Base-by-base conservation (phyloP, 1,140 invertebrate genomes). In the Cecropterus lyciades region DNA sequence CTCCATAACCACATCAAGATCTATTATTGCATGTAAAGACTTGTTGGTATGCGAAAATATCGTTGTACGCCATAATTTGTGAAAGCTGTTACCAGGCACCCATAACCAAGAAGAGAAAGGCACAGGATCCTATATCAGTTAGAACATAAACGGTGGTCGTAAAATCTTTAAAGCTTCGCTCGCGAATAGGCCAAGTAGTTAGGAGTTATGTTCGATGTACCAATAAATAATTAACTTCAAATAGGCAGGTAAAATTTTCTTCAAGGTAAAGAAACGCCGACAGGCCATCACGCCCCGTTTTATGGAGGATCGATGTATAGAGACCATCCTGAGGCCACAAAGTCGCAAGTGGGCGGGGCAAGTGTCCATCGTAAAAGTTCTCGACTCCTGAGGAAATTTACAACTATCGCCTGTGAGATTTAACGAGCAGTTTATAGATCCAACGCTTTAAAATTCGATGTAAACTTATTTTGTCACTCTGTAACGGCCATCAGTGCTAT, bases 381-480 rank as follows among this genome's bases (percentile, higher is more conserved):
- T 79, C 75, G 67, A 83, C 74, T 85, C 79, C 71, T 79, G 73
- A 67, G 82, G 74, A 86, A 85, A 90, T 90, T 90, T 90, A 90
- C 85, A 85, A 84, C 85, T 84, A 87, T 85, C 80, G 80, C 72
- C 69, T 68, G 75, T 74, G 83, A 89, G 85, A 90, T 90, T 90
- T 90, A 90, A 90, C 87, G 84, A 86, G 57, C 85, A 86, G 85
- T 90, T 89, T 89, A 90, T 88, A 87, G 85, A 86, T 85, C 76
- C 74, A 67, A 73, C 75, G 78, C 85, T 85, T 90, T 86, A 79
- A 87, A 87, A 86, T 81, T 78, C 82, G 76, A 75, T 85, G 77
- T 85, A 79, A 82, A 86, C 71, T 79, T 79, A 79, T 75, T 86
- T 80, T 85, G 82, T 82, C 80, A 86, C 74, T 85, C 73, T 75